Base-by-base conservation (phyloP, 2,113 vertebrate genomes). In the Vireo altiloquus region DNA sequence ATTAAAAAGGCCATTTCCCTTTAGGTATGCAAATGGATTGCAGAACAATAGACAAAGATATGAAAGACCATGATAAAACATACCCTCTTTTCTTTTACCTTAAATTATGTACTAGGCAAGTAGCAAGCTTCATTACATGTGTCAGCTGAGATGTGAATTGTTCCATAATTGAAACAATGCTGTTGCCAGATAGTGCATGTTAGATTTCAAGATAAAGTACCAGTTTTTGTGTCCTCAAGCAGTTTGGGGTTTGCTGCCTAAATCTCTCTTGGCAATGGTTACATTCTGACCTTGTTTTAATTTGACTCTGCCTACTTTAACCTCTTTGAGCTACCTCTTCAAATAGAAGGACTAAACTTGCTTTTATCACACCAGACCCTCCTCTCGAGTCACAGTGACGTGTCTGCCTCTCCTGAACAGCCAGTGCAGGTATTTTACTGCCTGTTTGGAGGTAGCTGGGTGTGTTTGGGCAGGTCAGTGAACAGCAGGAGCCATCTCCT, bases 21-120 rank as follows among this genome's bases (percentile, higher is more conserved):
- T 98, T 98, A 99, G 98, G 98, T 98, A 99, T 98, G 98, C 98
- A 99, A 99, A 99, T 98, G 95, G 98, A 97, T 98, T 97, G 97
- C 98, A 98, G 98, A 98, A 98, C 97, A 98, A 98, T 97, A 96
- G 97, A 87, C 91, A 95, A 87, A 97, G 94, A 97, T 97, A 98
- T 95, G 97, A 97, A 97, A 96, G 96, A 91, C 88, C 91, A 75
- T 87, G 96, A 97, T 96, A 97, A 96, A 97, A 96, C 89, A 95
- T 95, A 94, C 76, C 83, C 85, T 95, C 93, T 96, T 97, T 97
- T 96, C 90, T 97, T 97, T 93, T 82, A 95, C 97, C 91, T 97
- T 95, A 89, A 92, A 97, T 97, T 94, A 95, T 87, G 88, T 94
- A 86, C 89, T 90, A 93, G 87, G 60, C 89, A 83, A 96, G 96